Percentiles rank a stretch among this genome's conserved stretches.
Evolutionary conservation across 1,140 invertebrate species (phyloP).

Genomic region (Drosophila nigromelanica): DNA sequence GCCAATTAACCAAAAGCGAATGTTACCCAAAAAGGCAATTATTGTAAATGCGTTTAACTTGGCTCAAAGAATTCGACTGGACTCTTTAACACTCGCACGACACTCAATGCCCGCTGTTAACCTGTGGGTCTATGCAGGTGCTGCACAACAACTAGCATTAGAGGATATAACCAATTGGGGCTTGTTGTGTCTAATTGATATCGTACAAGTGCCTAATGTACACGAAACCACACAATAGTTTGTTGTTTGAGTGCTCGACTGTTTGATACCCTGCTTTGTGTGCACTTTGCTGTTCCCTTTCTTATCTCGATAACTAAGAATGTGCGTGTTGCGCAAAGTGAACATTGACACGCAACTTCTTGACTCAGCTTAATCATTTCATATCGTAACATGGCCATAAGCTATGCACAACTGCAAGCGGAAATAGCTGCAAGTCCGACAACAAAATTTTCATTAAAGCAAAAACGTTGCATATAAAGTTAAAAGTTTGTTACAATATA

Average conservation of each 20-base stretch:
- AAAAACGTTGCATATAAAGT: slow-evolving; percentile 3
- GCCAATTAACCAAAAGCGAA: slow-evolving; percentile 78
- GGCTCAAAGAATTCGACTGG: slow-evolving; percentile 35
- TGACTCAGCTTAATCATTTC: neutral
- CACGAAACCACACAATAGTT: neutral
- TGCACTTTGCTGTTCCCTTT: neutral
- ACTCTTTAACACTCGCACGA: slow-evolving; percentile 8
- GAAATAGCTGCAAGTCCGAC: slow-evolving; percentile 25
- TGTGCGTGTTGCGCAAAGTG: slow-evolving; percentile 19
- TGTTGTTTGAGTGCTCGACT: neutral
- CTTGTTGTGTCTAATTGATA: slow-evolving; percentile 22
- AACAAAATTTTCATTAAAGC: slow-evolving; percentile 19
- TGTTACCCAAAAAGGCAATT: slow-evolving; percentile 71
- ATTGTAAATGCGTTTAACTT: slow-evolving; percentile 67
- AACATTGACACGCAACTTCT: slow-evolving; percentile 14
- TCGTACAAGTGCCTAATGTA: slow-evolving; percentile 6
- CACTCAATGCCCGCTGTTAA: slow-evolving; percentile 34
- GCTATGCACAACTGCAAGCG: slow-evolving; percentile 4
- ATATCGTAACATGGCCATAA: slow-evolving; percentile 16
- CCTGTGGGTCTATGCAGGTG: slow-evolving; percentile 12
- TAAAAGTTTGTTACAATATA: slow-evolving; percentile 1
- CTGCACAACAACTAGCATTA: slow-evolving; percentile 5
- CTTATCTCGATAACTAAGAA: neutral
- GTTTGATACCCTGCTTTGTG: slow-evolving; percentile 3
- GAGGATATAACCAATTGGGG: neutral